Percentiles rank a stretch among this genome's conserved stretches.
Evolutionary conservation across 2,888 invertebrate species (phyloP).

Genomic region (Odontomyia ornata): DNA sequence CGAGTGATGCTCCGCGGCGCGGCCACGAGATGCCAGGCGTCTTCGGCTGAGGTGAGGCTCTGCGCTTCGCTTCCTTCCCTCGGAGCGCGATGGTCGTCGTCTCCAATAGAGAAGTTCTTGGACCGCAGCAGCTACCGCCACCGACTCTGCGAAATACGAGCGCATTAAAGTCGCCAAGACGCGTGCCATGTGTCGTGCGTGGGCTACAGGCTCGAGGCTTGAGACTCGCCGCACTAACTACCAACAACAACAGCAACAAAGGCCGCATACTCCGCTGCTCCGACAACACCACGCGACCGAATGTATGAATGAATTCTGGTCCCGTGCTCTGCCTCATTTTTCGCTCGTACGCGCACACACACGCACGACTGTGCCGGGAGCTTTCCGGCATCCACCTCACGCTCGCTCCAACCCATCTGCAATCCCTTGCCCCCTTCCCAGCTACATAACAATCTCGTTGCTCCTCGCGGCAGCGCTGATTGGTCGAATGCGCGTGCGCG

Average conservation of each 20-base stretch:
- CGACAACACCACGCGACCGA: background rate
- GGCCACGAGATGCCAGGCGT: too few relatives aligned
- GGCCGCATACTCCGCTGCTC: background rate
- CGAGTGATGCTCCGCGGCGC: background rate
- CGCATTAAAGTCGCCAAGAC: slow-evolving; percentile 41
- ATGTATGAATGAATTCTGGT: slow-evolving; percentile 28
- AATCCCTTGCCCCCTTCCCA: background rate
- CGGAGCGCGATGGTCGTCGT: background rate
- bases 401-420: background rate
- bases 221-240: background rate
- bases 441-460: background rate
- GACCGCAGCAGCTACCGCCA: slow-evolving; percentile 12
- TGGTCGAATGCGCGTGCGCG: slow-evolving; percentile 42
- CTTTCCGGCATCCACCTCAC: slow-evolving; percentile 13
- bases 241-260: background rate
- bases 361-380: background rate
- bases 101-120: background rate
- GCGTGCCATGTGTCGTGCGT: slow-evolving; percentile 50
- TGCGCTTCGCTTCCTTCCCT: too few relatives aligned
- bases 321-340: background rate
- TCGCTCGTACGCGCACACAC: background rate
- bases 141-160: slow-evolving; percentile 13
- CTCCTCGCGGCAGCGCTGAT: slow-evolving; percentile 18
- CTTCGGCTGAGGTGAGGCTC: too few relatives aligned
- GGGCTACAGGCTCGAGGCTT: slow-evolving; percentile 19